phyloP scores from a whole-genome alignment of 2,797 vertebrate species.

The Coregonus sp. region DNA sequence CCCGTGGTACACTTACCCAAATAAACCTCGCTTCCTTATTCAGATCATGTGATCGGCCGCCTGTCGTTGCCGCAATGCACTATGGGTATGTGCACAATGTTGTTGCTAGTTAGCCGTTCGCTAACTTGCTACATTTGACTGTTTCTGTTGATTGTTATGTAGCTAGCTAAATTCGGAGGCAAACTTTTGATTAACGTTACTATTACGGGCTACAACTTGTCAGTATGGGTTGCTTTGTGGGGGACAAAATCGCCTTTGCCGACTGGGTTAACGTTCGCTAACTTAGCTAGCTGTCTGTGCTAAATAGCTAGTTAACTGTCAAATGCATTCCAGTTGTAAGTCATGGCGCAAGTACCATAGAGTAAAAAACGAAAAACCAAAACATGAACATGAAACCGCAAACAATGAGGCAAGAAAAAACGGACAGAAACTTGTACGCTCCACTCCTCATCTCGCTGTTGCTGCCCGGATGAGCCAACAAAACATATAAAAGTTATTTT shows the following conservation, averaged over 20 bases:
- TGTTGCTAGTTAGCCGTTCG: background rate
- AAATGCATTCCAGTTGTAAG: constrained; percentile 1
- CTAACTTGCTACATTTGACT: background rate
- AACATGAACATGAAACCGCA: constrained; percentile 69
- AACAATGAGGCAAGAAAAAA: constrained; percentile 75
- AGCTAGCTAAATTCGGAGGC: background rate
- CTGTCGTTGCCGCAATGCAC: constrained; percentile 56
- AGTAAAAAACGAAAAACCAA: constrained; percentile 76
- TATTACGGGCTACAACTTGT: background rate
- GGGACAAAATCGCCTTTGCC: background rate
- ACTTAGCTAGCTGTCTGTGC: background rate
- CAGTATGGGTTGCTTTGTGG: background rate
- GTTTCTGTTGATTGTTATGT: background rate
- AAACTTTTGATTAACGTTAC: background rate
- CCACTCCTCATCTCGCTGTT: constrained; percentile 61
- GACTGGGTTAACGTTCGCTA: background rate
- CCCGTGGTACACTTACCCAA: constrained; percentile 62
- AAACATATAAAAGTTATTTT: background rate
- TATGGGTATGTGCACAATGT: constrained; percentile 41
- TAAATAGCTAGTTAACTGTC: constrained; percentile 38
- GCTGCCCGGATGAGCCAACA: background rate
- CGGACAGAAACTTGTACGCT: constrained; percentile 73
- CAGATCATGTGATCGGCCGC: constrained; percentile 63
- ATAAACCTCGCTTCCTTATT: constrained; percentile 68
- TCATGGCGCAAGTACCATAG: constrained; percentile 62